Evolutionary conservation across 2,888 invertebrate species (phyloP), one percentile per base, ranked within the genome.

Genomic region (Andrena camellia): DNA sequence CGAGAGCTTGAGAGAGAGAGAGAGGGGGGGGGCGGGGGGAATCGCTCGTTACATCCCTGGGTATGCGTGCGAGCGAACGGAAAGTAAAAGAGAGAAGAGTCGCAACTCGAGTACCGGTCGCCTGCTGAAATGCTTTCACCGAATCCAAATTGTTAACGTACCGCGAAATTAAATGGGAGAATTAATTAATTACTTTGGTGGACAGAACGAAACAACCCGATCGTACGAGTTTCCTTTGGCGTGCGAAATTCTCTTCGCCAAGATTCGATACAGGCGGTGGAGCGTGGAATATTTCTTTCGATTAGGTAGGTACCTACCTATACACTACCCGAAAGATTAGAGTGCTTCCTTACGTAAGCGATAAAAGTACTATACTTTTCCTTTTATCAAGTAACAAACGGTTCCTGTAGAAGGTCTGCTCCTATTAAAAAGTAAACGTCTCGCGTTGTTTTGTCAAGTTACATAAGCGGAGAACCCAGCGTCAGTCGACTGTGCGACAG

Each of bases 371-470:
- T 26, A 54, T 63, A 50, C 7, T 73, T 60, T n/a, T 62, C 42
- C n/a, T 57, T 57, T 73, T n/a, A 42, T 50, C 20, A 2, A 35
- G n/a, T 31, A 8, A 1, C 48, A 33, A 63, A 42, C 20, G 54
- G 10, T 64, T 6, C 20, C 42, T 26, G 5, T 10, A 29, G n/a
- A 62, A 35, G 48, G 60, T 50, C n/a, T 8, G 42, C 10, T 54
- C 13, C 23, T 13, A 66, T 74, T 67, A n/a, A 67, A 63, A 82
- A 70, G 8, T 13, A 48, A 31, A 52, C 54, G 33, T 66, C 50
- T 73, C 79, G 48, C 59, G 52, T 29, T 64, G 69, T 73, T 74
- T 73, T 60, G 35, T 60, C 0, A 60, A 33, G 50, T 81, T 79
- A 81, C 60, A 48, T 73, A 70, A 79, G 60, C 52, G 52, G 57